Percentiles rank a stretch among this genome's conserved stretches.
phyloP scores from a whole-genome alignment of 2,797 vertebrate species.

The Phataginus tricuspis region DNA sequence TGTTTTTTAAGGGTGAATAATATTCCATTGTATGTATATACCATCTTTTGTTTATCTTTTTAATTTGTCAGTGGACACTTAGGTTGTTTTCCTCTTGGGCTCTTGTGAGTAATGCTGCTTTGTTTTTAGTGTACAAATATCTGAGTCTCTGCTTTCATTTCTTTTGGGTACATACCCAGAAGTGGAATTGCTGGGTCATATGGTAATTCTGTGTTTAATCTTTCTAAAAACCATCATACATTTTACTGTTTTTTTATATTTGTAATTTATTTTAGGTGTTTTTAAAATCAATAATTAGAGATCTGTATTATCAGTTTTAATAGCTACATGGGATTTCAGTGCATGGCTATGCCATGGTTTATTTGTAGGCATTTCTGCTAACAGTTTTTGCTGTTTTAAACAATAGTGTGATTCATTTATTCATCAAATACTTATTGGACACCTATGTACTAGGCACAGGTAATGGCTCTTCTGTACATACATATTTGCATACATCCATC shows the following conservation, averaged over 20 bases:
- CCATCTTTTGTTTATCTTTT: background rate
- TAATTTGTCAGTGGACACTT: background rate
- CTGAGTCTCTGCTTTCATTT: background rate
- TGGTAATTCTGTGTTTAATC: background rate
- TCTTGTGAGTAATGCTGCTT: background rate
- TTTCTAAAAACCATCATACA: background rate
- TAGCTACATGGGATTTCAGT: background rate
- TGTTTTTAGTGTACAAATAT: background rate
- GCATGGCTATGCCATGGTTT: background rate
- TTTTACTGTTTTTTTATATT: background rate
- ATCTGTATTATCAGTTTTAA: background rate
- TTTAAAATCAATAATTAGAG: background rate
- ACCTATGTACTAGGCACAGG: background rate
- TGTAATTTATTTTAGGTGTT: background rate
- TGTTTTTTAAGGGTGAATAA: background rate
- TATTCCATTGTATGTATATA: background rate
- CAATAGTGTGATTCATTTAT: background rate
- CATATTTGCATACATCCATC: background rate
- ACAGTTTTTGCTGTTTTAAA: background rate
- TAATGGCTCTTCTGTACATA: background rate
- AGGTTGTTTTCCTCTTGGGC: background rate
- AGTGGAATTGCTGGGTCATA: background rate
- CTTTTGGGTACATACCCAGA: background rate
- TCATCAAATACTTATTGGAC: background rate
- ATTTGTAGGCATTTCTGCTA: background rate